These are phyloP conservation scores for Drosophila kambysellisi DNA, from an alignment of 2,888 invertebrate species.

Conservation along the genomic window DNA sequence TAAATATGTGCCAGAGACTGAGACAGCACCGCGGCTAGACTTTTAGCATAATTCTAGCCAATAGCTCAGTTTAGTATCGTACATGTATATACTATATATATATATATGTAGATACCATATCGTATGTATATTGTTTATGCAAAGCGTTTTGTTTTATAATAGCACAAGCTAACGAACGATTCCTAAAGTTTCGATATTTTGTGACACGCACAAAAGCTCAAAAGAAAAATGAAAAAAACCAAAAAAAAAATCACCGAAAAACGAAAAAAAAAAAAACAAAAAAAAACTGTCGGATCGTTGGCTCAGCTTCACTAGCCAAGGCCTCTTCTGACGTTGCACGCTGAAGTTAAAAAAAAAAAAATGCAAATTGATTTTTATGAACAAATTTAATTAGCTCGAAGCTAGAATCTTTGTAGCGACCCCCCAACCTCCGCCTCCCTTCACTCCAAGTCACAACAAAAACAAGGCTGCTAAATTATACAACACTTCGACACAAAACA, in stretches of 20 bases:
- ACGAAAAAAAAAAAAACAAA: constrained; percentile 15
- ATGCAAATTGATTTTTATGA: constrained; percentile 81
- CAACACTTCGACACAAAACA: constrained; percentile 42
- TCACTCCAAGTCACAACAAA: constrained; percentile 7
- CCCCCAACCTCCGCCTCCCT: not conserved
- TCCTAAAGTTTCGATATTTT: constrained; percentile 41
- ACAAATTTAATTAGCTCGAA: constrained; percentile 82
- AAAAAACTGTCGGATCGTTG: constrained; percentile 53
- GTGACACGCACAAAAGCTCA: constrained; percentile 47
- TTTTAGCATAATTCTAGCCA: constrained; percentile 77
- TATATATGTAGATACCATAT: constrained; percentile 10
- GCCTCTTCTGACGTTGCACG: constrained; percentile 79
- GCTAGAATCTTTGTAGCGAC: constrained; percentile 65
- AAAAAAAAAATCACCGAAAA: constrained; percentile 1
- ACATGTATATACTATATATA: not conserved
- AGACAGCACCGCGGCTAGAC: not conserved
- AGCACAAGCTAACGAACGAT: constrained; percentile 51
- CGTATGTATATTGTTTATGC: constrained; percentile 43
- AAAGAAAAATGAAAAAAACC: constrained; percentile 7
- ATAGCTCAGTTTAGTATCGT: constrained; percentile 51
- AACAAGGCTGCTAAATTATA: constrained; percentile 63
- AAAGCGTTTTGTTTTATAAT: constrained; percentile 46
- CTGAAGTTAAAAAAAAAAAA: constrained; percentile 65
- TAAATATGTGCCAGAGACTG: constrained; percentile 73
- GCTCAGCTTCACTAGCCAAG: constrained; percentile 62